Evolutionary conservation across 2,113 vertebrate genomes (phyloP).

Genomic region (Centropristis striata): DNA sequence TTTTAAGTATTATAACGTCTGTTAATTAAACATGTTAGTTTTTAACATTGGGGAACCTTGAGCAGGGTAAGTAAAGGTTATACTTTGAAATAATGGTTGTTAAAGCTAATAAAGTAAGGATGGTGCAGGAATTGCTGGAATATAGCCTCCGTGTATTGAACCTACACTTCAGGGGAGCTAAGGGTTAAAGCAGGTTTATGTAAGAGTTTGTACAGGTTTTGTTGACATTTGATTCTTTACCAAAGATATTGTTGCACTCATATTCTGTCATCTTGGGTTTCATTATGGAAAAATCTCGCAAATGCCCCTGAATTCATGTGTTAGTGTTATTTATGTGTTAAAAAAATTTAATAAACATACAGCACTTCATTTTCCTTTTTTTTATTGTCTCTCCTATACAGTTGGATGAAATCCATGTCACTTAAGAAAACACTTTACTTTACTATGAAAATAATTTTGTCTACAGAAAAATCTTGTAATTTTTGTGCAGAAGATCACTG

Average conservation of each 20-base stretch:
- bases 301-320: slow-evolving; percentile 1
- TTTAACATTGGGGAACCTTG: slow-evolving; percentile 19
- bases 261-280: slow-evolving; percentile 14
- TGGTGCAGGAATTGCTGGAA: neutral
- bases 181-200: slow-evolving; percentile 15
- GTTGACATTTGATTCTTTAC: slow-evolving; percentile 11
- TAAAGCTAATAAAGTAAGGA: neutral
- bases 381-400: neutral
- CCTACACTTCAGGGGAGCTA: neutral
- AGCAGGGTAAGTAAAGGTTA: slow-evolving; percentile 15
- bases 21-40: slow-evolving; percentile 1
- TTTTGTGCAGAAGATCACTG: neutral
- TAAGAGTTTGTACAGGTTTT: slow-evolving; percentile 15
- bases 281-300: slow-evolving; percentile 1
- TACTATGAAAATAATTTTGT: neutral
- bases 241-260: slow-evolving; percentile 43
- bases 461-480: neutral
- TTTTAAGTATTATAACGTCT: slow-evolving; percentile 27
- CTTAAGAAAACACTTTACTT: neutral
- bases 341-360: slow-evolving; percentile 39
- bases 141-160: slow-evolving; percentile 10
- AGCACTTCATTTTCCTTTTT: neutral
- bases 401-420: neutral
- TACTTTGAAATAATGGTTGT: slow-evolving; percentile 2
- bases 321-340: slow-evolving; percentile 44